These are phyloP conservation scores for Mobula birostris DNA, from an alignment of 2,113 vertebrate genomes.

Conservation along the genomic window DNA sequence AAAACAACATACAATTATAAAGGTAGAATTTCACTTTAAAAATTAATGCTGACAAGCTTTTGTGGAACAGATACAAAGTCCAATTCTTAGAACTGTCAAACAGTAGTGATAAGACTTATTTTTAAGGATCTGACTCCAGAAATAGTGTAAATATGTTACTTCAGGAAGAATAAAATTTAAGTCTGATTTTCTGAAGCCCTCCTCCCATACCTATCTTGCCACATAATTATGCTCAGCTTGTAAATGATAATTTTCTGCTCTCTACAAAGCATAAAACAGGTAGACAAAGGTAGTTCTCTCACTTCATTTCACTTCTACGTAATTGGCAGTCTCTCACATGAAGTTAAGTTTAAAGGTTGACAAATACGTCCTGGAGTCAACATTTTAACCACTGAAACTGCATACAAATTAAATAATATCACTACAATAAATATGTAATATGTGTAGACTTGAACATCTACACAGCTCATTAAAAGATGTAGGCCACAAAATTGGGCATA, in stretches of 20 bases:
- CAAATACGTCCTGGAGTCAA: conserved; percentile 84
- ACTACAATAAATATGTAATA: conserved; percentile 77
- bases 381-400: conserved; percentile 73
- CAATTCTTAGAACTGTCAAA: conserved; percentile 41
- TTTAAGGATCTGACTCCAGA: conserved; percentile 52
- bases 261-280: conserved; percentile 90
- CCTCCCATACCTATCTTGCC: conserved; percentile 71
- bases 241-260: conserved; percentile 82
- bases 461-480: background rate
- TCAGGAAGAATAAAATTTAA: conserved; percentile 67
- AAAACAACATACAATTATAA: conserved; percentile 54
- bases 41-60: conserved; percentile 49
- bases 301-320: conserved; percentile 91
- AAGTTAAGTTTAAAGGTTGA: conserved; percentile 92
- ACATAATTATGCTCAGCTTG: conserved; percentile 85
- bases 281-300: conserved; percentile 95
- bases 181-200: conserved; percentile 66
- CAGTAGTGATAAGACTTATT: conserved; percentile 52
- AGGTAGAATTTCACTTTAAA: conserved; percentile 53
- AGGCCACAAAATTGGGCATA: background rate
- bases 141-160: conserved; percentile 54
- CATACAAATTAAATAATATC: conserved; percentile 92
- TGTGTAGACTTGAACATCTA: conserved; percentile 50
- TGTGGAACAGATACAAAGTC: conserved; percentile 55
- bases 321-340: conserved; percentile 92